Conservation (phyloP, 2,797 vertebrate species). For the Enteromius argenteus region DNA sequence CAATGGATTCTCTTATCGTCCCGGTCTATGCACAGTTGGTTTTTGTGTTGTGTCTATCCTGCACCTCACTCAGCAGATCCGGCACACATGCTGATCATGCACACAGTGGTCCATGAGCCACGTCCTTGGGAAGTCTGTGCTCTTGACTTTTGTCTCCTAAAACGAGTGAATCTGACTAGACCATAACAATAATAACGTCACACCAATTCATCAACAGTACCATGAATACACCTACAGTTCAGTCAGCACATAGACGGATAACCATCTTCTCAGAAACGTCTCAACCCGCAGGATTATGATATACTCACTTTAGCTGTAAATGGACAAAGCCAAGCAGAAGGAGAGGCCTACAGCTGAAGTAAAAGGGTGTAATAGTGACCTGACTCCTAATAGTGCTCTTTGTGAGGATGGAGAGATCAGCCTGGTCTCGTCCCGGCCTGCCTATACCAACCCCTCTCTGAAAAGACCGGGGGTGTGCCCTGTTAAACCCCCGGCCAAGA, state of each 20-base stretch:
- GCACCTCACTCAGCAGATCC: conserved; percentile 23
- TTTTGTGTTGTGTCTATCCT: conserved; percentile 40
- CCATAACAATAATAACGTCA: conserved; percentile 3
- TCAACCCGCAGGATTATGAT: neutral
- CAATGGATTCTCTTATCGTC: conserved; percentile 34
- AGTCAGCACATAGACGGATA: neutral
- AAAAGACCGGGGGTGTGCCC: conserved; percentile 19
- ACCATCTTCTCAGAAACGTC: neutral
- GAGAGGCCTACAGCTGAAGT: conserved; percentile 13
- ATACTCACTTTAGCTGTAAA: neutral
- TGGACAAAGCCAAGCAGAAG: neutral
- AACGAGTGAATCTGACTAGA: neutral
- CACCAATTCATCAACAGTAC: conserved; percentile 18
- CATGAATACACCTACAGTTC: neutral
- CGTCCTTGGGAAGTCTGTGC: conserved; percentile 20
- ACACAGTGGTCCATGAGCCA: neutral
- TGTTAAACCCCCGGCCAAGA: neutral
- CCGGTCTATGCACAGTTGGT: conserved; percentile 38
- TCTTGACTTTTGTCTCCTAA: conserved; percentile 21
- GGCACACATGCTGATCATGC: conserved; percentile 41
- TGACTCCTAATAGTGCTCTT: conserved; percentile 30
- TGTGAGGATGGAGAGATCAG: conserved; percentile 19
- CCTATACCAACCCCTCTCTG: conserved; percentile 20
- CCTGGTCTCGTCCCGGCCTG: conserved; percentile 47
- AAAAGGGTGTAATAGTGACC: conserved; percentile 32